A percentile compares a stretch with the other conserved stretches of the same genome.
phyloP scores from a whole-genome alignment of 2,797 vertebrate genomes.

The Tarsius wallacei region DNA sequence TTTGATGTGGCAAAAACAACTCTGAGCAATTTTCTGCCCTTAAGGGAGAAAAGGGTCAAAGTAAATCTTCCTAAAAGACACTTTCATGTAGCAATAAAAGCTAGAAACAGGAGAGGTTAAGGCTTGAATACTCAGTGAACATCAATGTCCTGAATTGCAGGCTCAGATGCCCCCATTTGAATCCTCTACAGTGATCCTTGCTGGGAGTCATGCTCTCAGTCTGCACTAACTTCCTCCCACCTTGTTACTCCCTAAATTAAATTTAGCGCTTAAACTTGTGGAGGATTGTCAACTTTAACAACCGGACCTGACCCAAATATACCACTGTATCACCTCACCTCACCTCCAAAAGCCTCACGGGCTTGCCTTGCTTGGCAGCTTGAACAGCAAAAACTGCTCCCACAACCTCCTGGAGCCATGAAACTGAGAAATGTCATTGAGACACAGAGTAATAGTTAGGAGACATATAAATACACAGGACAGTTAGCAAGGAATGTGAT shows the following conservation, averaged over 20 bases:
- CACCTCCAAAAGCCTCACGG: conserved; percentile 51
- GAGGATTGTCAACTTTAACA: background rate
- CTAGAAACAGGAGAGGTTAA: background rate
- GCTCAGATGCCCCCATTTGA: background rate
- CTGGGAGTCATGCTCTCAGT: background rate
- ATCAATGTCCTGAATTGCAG: background rate
- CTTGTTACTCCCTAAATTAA: background rate
- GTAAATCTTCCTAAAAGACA: background rate
- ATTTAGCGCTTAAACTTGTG: background rate
- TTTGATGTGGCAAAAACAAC: background rate
- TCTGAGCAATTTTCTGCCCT: background rate
- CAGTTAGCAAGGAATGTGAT: conserved; percentile 78
- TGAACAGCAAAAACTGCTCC: conserved; percentile 77
- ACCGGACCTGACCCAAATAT: conserved; percentile 58
- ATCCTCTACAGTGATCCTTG: background rate
- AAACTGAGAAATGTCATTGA: conserved; percentile 84
- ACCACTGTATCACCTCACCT: conserved; percentile 28
- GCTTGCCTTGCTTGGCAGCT: conserved; percentile 67
- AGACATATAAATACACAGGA: conserved; percentile 83
- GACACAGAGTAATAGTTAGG: conserved; percentile 83
- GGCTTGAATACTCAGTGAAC: background rate
- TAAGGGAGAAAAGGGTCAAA: conserved; percentile 21
- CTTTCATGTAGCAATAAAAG: background rate
- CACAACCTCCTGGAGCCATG: conserved; percentile 77
- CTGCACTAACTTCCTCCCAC: background rate